phyloP scores from a whole-genome alignment of 2,113 vertebrate species.

The Zeus faber region DNA sequence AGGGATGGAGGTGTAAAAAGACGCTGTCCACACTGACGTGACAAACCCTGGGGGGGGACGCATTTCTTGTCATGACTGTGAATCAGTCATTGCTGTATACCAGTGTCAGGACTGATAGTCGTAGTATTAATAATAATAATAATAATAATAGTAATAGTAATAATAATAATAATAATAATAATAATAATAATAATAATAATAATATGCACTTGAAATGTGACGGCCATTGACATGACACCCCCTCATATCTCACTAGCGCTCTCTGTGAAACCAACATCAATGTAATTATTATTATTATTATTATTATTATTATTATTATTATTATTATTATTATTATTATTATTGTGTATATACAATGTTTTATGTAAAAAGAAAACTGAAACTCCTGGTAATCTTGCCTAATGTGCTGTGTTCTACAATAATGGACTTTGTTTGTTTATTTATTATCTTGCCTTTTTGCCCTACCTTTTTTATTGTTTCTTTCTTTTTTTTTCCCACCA shows the following conservation, averaged over 20 bases:
- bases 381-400: conserved; percentile 80
- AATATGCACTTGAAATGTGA: conserved; percentile 54
- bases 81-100: conserved; percentile 55
- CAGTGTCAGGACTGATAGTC: conserved; percentile 59
- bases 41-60: conserved; percentile 54
- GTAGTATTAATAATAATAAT: conserved; percentile 62
- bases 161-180: too few relatives aligned
- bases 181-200: neutral
- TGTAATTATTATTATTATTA: too few relatives aligned
- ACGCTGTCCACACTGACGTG: conserved; percentile 51
- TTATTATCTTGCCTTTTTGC: conserved; percentile 47
- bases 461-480: conserved; percentile 25
- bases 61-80: too few relatives aligned
- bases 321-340: too few relatives aligned
- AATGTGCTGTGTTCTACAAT: conserved; percentile 78
- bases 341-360: conserved; percentile 78
- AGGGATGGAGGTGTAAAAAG: conserved; percentile 3
- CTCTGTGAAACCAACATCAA: conserved; percentile 65
- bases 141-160: too few relatives aligned
- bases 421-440: conserved; percentile 68
- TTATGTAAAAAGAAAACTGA: conserved; percentile 74
- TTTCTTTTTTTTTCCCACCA: conserved; percentile 13
- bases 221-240: conserved; percentile 64
- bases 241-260: conserved; percentile 56
- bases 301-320: too few relatives aligned